Evolutionary conservation across 2,888 invertebrate species (phyloP), one percentile per base, ranked within the genome.

Genomic region (Zaprionus bogoriensis): DNA sequence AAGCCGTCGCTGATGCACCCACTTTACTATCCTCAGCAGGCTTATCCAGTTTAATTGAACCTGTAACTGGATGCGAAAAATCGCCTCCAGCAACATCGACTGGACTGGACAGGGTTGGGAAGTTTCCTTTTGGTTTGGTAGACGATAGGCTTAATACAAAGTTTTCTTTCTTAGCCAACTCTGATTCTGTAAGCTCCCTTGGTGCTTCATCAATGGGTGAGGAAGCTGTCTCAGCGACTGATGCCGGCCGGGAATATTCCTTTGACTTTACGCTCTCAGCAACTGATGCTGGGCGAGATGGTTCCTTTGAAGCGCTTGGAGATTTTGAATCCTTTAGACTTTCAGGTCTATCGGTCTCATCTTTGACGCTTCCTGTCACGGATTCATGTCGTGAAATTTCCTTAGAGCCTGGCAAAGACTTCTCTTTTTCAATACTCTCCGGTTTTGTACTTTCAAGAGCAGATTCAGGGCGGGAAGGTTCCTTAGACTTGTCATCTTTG

Each of bases 161-260:
- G 6, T 27, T 36, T 4, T 67, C 57, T 28, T 30, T 51, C 2
- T 52, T 46, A 23, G 70, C 30, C 14, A 52, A 3, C 14, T 17
- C 42, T n/a, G 19, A 9, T 0, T 28, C 57, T 6, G 69, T 47
- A 3, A 84, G 50, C 17, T 53, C 59, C 38, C 42, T 65, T 1
- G 73, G 52, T 0, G 82, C 89, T 47, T 77, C 75, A n/a, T 90
- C 90, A 14, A 89, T 76, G 3, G 89, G 89, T 3, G 89, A 84
- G 1, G 89, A 89, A 30, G 70, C 80, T 1, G 83, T 83, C 38
- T 80, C 71, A 12, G 57, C 48, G 17, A 68, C 78, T 19, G 67
- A 74, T 2, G 23, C 38, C 19, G 65, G 61, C 7, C 67, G 63
- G 10, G 65, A 70, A 32, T 46, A 28, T 32, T 62, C 65, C 50